A percentile compares a stretch with the other conserved stretches of the same genome.
phyloP scores from a whole-genome alignment of 2,113 vertebrate species.

The Brienomyrus longianalis region DNA sequence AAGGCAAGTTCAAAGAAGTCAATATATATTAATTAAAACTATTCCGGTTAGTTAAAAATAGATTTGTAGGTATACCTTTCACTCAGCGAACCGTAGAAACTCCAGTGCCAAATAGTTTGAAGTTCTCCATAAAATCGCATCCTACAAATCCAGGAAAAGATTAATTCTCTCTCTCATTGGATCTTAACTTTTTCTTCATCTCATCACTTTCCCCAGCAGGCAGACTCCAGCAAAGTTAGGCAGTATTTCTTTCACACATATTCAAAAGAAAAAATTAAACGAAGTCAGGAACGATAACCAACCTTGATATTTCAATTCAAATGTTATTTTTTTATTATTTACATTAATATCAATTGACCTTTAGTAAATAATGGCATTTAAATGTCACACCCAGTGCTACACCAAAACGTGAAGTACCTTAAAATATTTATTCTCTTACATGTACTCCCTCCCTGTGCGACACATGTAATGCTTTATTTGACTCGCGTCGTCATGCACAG shows the following conservation, averaged over 20 bases:
- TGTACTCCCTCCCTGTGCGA: neutral
- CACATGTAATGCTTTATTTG: neutral
- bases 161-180: neutral
- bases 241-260: neutral
- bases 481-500: neutral
- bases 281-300: neutral
- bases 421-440: neutral
- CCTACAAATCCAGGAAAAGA: neutral
- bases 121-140: neutral
- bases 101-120: neutral
- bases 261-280: neutral
- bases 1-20: neutral
- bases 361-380: neutral
- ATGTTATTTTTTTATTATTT: neutral
- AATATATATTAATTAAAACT: neutral
- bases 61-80: neutral
- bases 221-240: neutral
- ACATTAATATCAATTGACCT: neutral
- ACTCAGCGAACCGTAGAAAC: neutral
- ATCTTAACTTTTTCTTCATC: neutral
- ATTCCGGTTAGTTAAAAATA: neutral
- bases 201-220: neutral
- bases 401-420: neutral
- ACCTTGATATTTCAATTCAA: neutral
- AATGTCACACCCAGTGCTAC: neutral